Base-by-base conservation (phyloP, 2,888 invertebrate genomes). In the Drosophila gaucha region DNA sequence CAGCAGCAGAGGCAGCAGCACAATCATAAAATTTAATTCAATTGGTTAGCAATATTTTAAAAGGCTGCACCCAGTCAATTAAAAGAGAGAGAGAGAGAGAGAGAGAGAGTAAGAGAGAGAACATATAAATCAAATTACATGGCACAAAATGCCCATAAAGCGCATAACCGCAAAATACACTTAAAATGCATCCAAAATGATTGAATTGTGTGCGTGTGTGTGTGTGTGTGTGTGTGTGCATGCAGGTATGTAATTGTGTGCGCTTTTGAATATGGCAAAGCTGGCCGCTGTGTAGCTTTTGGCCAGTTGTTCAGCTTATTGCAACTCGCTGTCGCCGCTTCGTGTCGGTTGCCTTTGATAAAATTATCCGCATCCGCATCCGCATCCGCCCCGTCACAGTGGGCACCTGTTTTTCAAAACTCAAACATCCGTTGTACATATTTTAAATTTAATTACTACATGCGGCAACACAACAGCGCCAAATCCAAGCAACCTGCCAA, bases 101-200 rank as follows among this genome's bases (percentile, higher is more conserved):
- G 28, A 6, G 36, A 0, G 30, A 26, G 24, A 16, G 12, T n/a
- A n/a, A 16, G 30, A 10, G 62, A 22, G 50, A 14, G 41, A 20
- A 14, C n/a, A 28, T 30, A 77, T 74, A 82, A 84, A 85, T 86
- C 76, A 79, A 87, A 86, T 87, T 85, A 87, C 78, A 87, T 60
- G 65, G 68, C 67, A 79, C 80, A 87, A 86, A 87, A 85, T 85
- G 74, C 68, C 58, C 69, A 86, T 83, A 80, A 86, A 86, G 84
- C 82, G 78, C 66, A 69, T 62, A 76, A 88, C 85, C 88, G 77
- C 85, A 85, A 86, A 80, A 86, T 86, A 88, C 85, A 88, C 84
- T 84, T 84, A 86, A 86, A 88, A 83, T 60, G 60, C 36, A 71
- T 67, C 75, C 70, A 74, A 76, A 76, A 78, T 85, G 88, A 85